A percentile compares a stretch with the other conserved stretches of the same genome.
Evolutionary conservation across 2,797 vertebrate genomes (phyloP).

Genomic region (Enteromius unitaeniatus): DNA sequence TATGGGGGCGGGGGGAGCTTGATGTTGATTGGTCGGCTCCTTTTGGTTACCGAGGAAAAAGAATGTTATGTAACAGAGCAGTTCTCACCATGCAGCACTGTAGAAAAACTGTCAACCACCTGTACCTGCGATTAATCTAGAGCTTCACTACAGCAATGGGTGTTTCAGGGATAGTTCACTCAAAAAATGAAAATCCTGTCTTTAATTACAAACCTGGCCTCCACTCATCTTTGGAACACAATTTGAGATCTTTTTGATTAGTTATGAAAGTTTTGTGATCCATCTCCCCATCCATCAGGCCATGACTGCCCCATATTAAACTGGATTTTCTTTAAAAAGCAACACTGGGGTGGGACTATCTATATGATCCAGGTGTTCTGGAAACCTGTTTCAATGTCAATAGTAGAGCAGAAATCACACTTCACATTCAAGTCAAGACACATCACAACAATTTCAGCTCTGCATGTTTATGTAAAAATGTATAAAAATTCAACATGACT

Average conservation of each 20-base stretch:
- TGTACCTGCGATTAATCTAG: slow-evolving; percentile 24
- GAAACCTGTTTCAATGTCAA: not conserved
- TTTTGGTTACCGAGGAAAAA: slow-evolving; percentile 70
- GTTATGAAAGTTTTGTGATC: too few species aligned
- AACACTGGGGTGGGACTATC: not conserved
- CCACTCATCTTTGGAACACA: not conserved
- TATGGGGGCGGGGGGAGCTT: slow-evolving; percentile 46
- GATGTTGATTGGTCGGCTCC: slow-evolving; percentile 65
- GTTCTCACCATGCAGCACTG: slow-evolving; percentile 62
- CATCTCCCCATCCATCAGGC: too few species aligned
- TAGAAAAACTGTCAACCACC: slow-evolving; percentile 59
- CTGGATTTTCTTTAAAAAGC: not conserved
- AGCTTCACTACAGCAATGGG: not conserved
- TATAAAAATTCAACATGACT: not conserved
- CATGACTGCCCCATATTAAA: not conserved
- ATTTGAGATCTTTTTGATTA: not conserved
- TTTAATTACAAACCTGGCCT: not conserved
- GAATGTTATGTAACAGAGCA: slow-evolving; percentile 73
- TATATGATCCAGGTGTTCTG: not conserved
- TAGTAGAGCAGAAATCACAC: not conserved
- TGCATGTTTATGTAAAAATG: not conserved
- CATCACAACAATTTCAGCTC: slow-evolving; percentile 16
- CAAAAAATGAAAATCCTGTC: not conserved
- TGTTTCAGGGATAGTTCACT: not conserved
- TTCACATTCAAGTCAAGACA: not conserved